Base-by-base conservation (phyloP, 1,140 invertebrate species). In the Nautilus pompilius region DNA sequence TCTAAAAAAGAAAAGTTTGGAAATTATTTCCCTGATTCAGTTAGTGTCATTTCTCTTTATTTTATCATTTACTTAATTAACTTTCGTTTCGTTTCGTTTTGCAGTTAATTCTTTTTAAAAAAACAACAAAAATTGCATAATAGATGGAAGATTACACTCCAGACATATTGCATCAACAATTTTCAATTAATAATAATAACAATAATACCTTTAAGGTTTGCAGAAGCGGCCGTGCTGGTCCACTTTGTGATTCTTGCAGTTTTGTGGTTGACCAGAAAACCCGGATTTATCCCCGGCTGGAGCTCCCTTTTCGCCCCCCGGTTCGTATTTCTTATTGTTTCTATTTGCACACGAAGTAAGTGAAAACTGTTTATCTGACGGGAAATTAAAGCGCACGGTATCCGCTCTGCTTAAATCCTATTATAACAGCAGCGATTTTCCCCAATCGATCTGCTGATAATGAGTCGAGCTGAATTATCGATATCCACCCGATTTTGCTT, bases 251-350 rank as follows among this genome's bases (percentile, higher is more conserved):
- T 89, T 13, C 87, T 94, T 5, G 88, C 96, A 2, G 65, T 91
- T 49, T 84, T 96, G 62, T 97, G 94, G 90, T 90, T 96, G 78
- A 93, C 95, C 78, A 87, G 93, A 48, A 88, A 90, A 54, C 93
- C 94, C 0, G 90, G 90, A 62, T 92, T 93, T 74, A 88, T 93
- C 68, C 80, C 82, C 0, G 93, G 93, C 20, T 95, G 93, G 87
- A 78, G 74, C 2, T 65, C 66, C 32, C 64, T 82, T 15, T 83
- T 87, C 56, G 57, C 58, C 51, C 58, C 60, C 54, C 63, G 64
- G 73, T 76, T 69, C 62, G 63, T 22, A 48, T 3, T 46, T 17
- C 22, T 55, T 26, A 4, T 10, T 58, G 28, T 29, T 45, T 45
- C 5, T 10, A 10, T 41, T n/a, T 30, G 13, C 17, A 15, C 4